These are phyloP conservation scores for Sciurus niger DNA, from an alignment of 2,113 vertebrate genomes.

Conservation along the genomic window DNA sequence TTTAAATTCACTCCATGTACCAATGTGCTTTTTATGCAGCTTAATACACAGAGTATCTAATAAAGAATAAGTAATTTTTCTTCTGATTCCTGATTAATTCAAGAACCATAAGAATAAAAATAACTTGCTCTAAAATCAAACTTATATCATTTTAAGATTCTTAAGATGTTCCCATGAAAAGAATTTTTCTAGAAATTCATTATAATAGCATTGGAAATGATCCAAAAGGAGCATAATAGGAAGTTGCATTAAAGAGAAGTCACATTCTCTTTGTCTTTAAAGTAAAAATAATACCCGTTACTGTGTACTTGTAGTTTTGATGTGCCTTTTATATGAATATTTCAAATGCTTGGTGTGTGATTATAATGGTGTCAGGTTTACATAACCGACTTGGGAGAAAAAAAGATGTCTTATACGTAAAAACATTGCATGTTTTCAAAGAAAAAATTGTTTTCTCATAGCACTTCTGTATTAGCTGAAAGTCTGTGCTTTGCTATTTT, in stretches of 20 bases:
- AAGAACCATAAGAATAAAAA: not conserved
- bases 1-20: not conserved
- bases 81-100: slow-evolving; percentile 39
- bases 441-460: not conserved
- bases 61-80: slow-evolving; percentile 30
- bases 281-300: slow-evolving; percentile 32
- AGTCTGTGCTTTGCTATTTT: not conserved
- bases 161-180: not conserved
- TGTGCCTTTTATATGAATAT: slow-evolving; percentile 48
- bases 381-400: not conserved
- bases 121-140: not conserved
- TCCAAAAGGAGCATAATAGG: not conserved
- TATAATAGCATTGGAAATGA: not conserved
- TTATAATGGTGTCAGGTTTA: slow-evolving; percentile 12
- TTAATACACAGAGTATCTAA: not conserved
- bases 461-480: not conserved
- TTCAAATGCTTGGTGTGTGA: not conserved
- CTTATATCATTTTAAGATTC: not conserved
- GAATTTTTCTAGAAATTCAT: slow-evolving; percentile 12
- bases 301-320: slow-evolving; percentile 15
- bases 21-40: not conserved
- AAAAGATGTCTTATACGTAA: not conserved
- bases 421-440: not conserved
- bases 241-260: slow-evolving; percentile 48
- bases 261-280: not conserved